Evolutionary conservation across 2,888 invertebrate genomes (phyloP).

Genomic region (Merodon equestris): DNA sequence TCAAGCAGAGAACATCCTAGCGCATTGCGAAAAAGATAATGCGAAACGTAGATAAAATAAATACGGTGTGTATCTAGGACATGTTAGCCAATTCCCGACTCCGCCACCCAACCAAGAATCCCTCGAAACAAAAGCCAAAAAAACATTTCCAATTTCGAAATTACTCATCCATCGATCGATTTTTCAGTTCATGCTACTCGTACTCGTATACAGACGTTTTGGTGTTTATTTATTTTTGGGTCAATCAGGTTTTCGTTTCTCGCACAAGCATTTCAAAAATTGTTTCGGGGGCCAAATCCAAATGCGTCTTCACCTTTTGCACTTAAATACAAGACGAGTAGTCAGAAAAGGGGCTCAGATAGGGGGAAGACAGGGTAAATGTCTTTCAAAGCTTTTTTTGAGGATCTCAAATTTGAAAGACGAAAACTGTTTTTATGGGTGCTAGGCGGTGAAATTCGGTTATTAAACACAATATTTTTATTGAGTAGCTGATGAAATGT

Average conservation of each 20-base stretch:
- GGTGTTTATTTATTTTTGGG: conserved; percentile 19
- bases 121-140: too few species aligned
- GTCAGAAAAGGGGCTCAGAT: not conserved
- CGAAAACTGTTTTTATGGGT: conserved; percentile 23
- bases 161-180: too few species aligned
- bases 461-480: conserved; percentile 41
- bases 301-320: too few species aligned
- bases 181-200: too few species aligned
- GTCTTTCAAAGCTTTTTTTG: not conserved
- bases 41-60: too few species aligned
- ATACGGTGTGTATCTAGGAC: too few species aligned
- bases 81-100: too few species aligned
- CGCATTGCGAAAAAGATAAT: too few species aligned
- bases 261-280: conserved; percentile 11
- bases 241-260: conserved; percentile 34
- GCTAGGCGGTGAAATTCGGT: conserved; percentile 29
- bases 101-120: too few species aligned
- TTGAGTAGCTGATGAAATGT: conserved; percentile 38
- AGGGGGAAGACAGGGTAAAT: not conserved
- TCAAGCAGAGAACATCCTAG: too few species aligned
- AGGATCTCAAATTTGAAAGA: not conserved
- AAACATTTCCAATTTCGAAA: too few species aligned
- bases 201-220: too few species aligned
- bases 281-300: not conserved
- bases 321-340: not conserved